Conservation (phyloP, 2,113 vertebrate species). For the Ammodytes dubius region DNA sequence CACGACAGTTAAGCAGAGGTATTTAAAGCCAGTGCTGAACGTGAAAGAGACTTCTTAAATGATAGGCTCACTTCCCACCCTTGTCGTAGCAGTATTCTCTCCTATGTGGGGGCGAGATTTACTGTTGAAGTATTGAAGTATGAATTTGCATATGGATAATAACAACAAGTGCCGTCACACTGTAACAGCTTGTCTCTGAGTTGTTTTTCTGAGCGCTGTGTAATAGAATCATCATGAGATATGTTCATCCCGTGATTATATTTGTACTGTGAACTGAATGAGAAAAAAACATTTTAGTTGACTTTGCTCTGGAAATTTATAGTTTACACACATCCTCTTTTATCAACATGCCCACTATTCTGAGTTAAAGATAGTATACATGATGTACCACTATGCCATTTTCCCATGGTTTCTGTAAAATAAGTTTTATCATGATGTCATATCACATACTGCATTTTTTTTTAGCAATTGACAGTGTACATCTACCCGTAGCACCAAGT, state of each 20-base stretch:
- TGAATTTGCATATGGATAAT: constrained; percentile 58
- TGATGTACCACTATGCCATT: not conserved
- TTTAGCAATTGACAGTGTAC: not conserved
- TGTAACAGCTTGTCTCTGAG: constrained; percentile 30
- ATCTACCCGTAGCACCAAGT: not conserved
- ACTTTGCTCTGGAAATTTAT: not conserved
- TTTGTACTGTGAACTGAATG: constrained; percentile 4
- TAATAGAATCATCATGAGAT: constrained; percentile 30
- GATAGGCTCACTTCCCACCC: constrained; percentile 56
- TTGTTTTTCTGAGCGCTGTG: constrained; percentile 21
- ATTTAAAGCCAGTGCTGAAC: constrained; percentile 59
- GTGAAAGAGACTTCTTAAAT: constrained; percentile 59
- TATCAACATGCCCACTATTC: not conserved
- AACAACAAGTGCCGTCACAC: constrained; percentile 35
- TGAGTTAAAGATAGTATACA: not conserved
- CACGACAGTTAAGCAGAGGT: constrained; percentile 69
- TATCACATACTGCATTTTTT: not conserved
- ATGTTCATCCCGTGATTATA: not conserved
- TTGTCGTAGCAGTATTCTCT: constrained; percentile 39
- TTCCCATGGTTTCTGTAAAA: not conserved
- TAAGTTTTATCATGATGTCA: not conserved
- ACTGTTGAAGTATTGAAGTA: constrained; percentile 43
- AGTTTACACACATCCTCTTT: not conserved
- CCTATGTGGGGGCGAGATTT: constrained; percentile 51
- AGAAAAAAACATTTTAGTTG: not conserved